Percentiles rank a stretch among this genome's conserved stretches.
phyloP scores from a whole-genome alignment of 1,140 invertebrate genomes.

The Zaprionus vittiger region DNA sequence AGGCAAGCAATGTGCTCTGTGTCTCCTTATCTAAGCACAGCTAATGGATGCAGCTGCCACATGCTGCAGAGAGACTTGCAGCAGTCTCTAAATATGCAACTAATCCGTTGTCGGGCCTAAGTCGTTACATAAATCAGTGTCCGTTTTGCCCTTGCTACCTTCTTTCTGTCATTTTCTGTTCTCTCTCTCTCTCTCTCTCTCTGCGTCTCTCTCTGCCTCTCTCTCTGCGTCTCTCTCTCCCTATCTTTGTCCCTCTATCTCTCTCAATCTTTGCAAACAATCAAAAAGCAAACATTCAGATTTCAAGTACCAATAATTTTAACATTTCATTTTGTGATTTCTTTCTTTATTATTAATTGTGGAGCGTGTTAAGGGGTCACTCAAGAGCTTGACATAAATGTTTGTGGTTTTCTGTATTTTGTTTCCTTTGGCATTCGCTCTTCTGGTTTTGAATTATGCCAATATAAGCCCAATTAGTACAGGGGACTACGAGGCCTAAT shows the following conservation, averaged over 20 bases:
- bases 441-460: not conserved
- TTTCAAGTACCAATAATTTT: constrained; percentile 70
- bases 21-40: constrained; percentile 62
- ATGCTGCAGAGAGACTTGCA: constrained; percentile 44
- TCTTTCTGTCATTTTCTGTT: constrained; percentile 24
- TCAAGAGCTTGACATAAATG: constrained; percentile 47
- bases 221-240: not conserved
- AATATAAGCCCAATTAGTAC: constrained; percentile 5
- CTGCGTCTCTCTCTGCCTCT: constrained; percentile 16
- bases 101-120: constrained; percentile 75
- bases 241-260: constrained; percentile 16
- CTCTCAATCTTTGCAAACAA: constrained; percentile 47
- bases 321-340: constrained; percentile 34
- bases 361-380: constrained; percentile 56
- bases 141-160: constrained; percentile 40
- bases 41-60: constrained; percentile 75
- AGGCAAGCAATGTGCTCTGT: constrained; percentile 8
- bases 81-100: constrained; percentile 61
- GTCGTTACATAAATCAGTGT: constrained; percentile 74
- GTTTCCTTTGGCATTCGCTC: not conserved
- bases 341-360: constrained; percentile 54
- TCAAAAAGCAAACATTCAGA: constrained; percentile 62
- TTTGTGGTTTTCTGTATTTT: constrained; percentile 16
- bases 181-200: constrained; percentile 43
- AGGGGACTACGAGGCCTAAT: constrained; percentile 32